Conservation (phyloP, 2,888 invertebrate genomes). For the Sarcophaga subvicina region DNA sequence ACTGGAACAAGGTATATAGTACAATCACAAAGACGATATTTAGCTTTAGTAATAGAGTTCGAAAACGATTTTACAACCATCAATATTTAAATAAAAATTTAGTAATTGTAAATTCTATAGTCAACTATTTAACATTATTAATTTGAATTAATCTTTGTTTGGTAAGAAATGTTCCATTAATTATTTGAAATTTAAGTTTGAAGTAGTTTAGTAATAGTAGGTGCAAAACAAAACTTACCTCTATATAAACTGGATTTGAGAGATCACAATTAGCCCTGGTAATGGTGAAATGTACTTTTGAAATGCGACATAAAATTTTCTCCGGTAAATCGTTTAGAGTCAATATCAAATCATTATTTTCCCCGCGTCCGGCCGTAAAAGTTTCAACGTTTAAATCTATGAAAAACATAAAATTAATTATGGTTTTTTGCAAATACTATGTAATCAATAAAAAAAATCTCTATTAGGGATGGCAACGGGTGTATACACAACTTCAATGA, state of each 20-base stretch:
- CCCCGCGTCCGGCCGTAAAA: conserved; percentile 82
- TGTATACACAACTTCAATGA: neutral
- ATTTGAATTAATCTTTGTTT: too few relatives aligned
- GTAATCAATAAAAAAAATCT: neutral
- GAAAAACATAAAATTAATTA: neutral
- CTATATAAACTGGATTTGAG: conserved; percentile 80
- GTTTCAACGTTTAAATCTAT: conserved; percentile 81
- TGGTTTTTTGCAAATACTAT: neutral
- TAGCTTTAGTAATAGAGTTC: too few relatives aligned
- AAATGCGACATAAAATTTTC: conserved; percentile 81
- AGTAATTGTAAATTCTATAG: too few relatives aligned
- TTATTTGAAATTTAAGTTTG: too few relatives aligned
- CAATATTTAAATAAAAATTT: too few relatives aligned
- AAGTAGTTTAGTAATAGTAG: too few relatives aligned
- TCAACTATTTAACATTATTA: too few relatives aligned
- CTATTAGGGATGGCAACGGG: conserved; percentile 16
- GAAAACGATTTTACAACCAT: too few relatives aligned
- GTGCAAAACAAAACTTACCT: conserved; percentile 73
- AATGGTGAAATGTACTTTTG: conserved; percentile 83
- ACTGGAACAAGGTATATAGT: too few relatives aligned
- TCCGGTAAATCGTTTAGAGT: conserved; percentile 78
- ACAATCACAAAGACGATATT: too few relatives aligned
- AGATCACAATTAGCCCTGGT: conserved; percentile 79
- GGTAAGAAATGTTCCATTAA: too few relatives aligned
- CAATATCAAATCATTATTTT: conserved; percentile 81